phyloP scores from a whole-genome alignment of 2,113 vertebrate species.

The Seriola rivoliana region DNA sequence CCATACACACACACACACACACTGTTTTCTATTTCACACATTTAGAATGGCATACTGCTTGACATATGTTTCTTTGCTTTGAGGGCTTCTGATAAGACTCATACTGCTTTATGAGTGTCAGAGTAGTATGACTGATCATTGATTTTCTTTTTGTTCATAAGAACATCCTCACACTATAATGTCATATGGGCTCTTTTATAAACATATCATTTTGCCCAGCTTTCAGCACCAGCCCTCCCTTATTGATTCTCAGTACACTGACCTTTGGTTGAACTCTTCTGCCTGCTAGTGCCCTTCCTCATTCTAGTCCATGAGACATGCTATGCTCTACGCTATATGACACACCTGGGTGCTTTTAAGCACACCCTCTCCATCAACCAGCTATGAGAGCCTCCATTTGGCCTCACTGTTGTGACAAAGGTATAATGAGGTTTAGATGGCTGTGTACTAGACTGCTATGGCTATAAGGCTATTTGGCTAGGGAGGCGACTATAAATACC shows the following conservation, averaged over 20 bases:
- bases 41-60: conserved; percentile 23
- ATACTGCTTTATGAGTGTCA: conserved; percentile 41
- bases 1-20: background rate
- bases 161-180: conserved; percentile 48
- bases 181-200: conserved; percentile 57
- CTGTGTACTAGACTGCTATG: conserved; percentile 77
- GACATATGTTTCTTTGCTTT: conserved; percentile 29
- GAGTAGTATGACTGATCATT: conserved; percentile 42
- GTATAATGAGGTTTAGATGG: conserved; percentile 87
- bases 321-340: conserved; percentile 80
- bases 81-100: conserved; percentile 24
- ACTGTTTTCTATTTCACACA: background rate
- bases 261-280: conserved; percentile 83
- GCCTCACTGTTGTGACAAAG: conserved; percentile 81
- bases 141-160: conserved; percentile 58
- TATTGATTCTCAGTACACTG: conserved; percentile 77
- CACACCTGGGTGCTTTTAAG: conserved; percentile 86
- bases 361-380: conserved; percentile 82
- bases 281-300: conserved; percentile 69
- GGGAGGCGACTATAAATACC: conserved; percentile 83
- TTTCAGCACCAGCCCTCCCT: conserved; percentile 62
- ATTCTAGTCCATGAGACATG: conserved; percentile 72
- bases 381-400: conserved; percentile 86
- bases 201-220: conserved; percentile 57
- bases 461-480: conserved; percentile 80